A percentile compares a stretch with the other conserved stretches of the same genome.
phyloP scores from a whole-genome alignment of 2,888 invertebrate genomes.

The Caenorhabditis sp. region DNA sequence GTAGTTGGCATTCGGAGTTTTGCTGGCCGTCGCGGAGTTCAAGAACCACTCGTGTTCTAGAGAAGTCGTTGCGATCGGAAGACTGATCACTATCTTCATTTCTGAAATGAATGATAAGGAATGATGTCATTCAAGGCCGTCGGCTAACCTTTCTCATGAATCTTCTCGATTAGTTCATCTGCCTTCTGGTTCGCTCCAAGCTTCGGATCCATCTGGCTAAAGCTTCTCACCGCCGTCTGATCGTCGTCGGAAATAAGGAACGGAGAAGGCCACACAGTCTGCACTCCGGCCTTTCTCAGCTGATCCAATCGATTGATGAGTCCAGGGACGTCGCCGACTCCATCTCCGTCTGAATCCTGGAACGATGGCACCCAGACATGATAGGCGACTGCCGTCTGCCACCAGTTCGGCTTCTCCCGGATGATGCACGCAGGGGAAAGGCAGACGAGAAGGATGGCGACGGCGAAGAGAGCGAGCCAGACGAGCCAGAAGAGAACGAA shows the following conservation, averaged over 20 bases:
- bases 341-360: constrained; percentile 88
- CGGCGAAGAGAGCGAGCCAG: constrained; percentile 70
- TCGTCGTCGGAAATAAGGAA: constrained; percentile 67
- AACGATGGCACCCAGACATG: constrained; percentile 88
- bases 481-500: constrained; percentile 71
- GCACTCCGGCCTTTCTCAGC: constrained; percentile 57
- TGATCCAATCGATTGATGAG: constrained; percentile 61
- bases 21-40: constrained; percentile 68
- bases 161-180: constrained; percentile 83
- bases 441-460: constrained; percentile 67
- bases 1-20: constrained; percentile 72
- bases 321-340: constrained; percentile 89
- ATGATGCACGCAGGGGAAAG: constrained; percentile 70
- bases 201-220: constrained; percentile 84
- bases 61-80: constrained; percentile 81
- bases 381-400: constrained; percentile 74
- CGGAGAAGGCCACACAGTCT: constrained; percentile 68
- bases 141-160: constrained; percentile 82
- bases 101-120: constrained; percentile 71
- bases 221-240: constrained; percentile 80
- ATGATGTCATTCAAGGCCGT: background rate
- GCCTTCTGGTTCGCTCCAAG: constrained; percentile 86
- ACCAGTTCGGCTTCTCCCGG: constrained; percentile 71
- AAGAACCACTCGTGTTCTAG: constrained; percentile 86
- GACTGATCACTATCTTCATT: constrained; percentile 81